Evolutionary conservation across 2,888 invertebrate species (phyloP), one percentile per base, ranked within the genome.

Genomic region (Epinotia nisella): DNA sequence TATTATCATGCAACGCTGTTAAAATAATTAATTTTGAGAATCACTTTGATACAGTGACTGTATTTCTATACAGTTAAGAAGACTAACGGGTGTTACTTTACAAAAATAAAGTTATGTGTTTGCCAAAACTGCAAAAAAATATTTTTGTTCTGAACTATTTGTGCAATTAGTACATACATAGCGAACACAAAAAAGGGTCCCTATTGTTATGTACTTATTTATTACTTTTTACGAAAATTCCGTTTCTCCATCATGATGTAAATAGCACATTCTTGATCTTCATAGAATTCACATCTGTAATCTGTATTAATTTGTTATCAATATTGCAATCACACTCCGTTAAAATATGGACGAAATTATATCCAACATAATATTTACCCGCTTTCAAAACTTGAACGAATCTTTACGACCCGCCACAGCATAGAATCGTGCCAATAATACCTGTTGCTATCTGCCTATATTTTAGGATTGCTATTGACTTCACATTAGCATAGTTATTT

Each of bases 391-490:
- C 68, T 11, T 45, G 49, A 41, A 59, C 10, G 51, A 41, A 62
- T 53, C 39, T 69, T 70, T 69, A 73, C 68, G 51, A 51, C 35
- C 2, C 45, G 55, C 21, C 56, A 59, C 70, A 65, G 73, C 58
- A 29, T 58, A 69, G 51, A 58, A 69, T 69, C 58, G n/a, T 53
- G 49, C 41, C 45, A 11, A 60, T 61, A 35, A 61, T 67, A 71
- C 61, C 60, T 67, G 71, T 55, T 67, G 29, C 61, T 19, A 61
- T 72, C 72, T 62, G 61, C 62, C 53, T 51, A 68, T 69, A 64
- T 56, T 68, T 73, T 64, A 73, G 68, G 53, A 29, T 69, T 53
- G n/a, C 68, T 73, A 73, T 73, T 68, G 73, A 64, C 73, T 64
- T 29, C 41, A 68, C 45, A 73, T 73, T 73, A 73, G 58, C 73